phyloP scores from a whole-genome alignment of 2,797 vertebrate genomes.

The Manis javanica region DNA sequence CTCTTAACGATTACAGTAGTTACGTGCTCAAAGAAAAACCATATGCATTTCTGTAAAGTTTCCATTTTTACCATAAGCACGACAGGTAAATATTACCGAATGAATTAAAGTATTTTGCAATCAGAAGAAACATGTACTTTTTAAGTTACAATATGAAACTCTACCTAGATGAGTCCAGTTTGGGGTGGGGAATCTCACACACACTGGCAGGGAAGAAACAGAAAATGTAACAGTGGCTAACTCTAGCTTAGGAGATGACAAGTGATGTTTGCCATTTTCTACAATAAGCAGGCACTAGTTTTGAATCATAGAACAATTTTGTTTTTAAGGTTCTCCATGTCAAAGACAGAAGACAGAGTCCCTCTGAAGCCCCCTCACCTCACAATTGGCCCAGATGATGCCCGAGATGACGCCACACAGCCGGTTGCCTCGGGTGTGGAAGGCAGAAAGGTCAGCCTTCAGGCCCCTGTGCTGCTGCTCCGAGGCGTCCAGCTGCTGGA shows the following conservation, averaged over 20 bases:
- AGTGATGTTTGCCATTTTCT: neutral
- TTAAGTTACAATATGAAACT: neutral
- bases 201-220: neutral
- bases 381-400: constrained; percentile 91
- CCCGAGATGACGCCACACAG: constrained; percentile 95
- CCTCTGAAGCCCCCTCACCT: constrained; percentile 83
- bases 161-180: neutral
- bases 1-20: neutral
- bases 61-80: neutral
- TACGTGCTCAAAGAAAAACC: neutral
- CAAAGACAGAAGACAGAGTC: neutral
- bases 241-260: neutral
- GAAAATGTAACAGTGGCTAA: neutral
- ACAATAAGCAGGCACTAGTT: neutral
- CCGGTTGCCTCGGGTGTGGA: constrained; percentile 93
- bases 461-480: constrained; percentile 82
- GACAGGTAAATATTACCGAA: neutral
- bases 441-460: constrained; percentile 84
- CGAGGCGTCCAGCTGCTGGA: constrained; percentile 91
- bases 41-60: neutral
- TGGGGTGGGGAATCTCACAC: neutral
- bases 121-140: neutral
- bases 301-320: neutral
- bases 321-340: neutral
- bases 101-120: neutral